Percentiles rank a stretch among this genome's conserved stretches.
phyloP scores from a whole-genome alignment of 2,797 vertebrate genomes.

The Passerculus sandwichensis region DNA sequence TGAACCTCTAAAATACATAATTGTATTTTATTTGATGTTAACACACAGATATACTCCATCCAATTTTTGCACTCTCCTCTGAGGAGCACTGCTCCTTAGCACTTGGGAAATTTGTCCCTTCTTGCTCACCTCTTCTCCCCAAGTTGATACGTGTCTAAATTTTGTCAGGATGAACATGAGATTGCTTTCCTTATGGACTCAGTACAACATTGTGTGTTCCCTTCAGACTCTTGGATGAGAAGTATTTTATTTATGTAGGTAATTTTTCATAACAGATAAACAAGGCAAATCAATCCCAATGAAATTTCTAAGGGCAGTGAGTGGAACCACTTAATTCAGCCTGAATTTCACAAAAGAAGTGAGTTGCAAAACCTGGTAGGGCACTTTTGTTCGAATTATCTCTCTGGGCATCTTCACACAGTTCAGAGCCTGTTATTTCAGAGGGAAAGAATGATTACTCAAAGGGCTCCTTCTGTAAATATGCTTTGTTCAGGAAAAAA shows the following conservation, averaged over 20 bases:
- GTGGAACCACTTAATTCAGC: not conserved
- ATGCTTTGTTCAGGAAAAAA: not conserved
- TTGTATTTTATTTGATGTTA: not conserved
- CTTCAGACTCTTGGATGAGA: not conserved
- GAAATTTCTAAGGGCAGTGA: not conserved
- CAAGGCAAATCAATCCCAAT: not conserved
- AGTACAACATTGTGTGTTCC: not conserved
- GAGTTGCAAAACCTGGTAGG: not conserved
- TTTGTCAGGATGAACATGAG: not conserved
- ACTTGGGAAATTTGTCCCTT: not conserved
- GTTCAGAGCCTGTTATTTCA: slow-evolving; percentile 9
- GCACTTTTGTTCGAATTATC: not conserved
- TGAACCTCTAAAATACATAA: not conserved
- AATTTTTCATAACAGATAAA: slow-evolving; percentile 3
- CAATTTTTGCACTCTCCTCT: not conserved
- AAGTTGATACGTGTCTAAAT: not conserved
- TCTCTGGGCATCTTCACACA: not conserved
- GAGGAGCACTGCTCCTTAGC: not conserved
- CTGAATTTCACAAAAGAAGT: not conserved
- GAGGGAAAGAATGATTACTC: not conserved
- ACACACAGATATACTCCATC: not conserved
- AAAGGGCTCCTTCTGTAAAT: not conserved
- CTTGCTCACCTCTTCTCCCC: not conserved
- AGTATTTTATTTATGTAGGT: not conserved
- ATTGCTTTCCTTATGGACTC: not conserved